These are phyloP conservation scores for Palloptera scutellata DNA, from an alignment of 2,888 invertebrate species.

Conservation along the genomic window DNA sequence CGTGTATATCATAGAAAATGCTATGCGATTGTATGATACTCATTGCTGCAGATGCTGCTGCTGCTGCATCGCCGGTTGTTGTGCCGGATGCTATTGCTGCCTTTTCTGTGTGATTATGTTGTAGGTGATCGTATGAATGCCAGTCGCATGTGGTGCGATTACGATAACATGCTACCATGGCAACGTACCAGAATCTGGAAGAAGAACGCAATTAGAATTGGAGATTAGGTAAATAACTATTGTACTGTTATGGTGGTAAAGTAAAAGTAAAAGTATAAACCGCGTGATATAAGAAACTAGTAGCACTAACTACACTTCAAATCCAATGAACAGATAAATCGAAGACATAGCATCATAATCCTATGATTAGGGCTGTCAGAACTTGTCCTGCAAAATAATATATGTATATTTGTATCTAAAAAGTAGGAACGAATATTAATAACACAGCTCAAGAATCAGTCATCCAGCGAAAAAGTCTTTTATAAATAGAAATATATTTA, in stretches of 20 bases:
- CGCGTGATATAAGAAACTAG: no score
- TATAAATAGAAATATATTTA: no score
- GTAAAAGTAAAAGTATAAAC: no score
- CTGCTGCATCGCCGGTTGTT: constrained; percentile 25
- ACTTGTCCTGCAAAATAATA: no score
- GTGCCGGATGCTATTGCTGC: constrained; percentile 12
- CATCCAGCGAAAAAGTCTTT: no score
- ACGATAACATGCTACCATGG: constrained; percentile 90
- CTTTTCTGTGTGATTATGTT: constrained; percentile 27
- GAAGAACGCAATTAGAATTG: constrained; percentile 5
- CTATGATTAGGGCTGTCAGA: no score
- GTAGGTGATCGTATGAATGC: constrained; percentile 73
- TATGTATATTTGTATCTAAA: no score
- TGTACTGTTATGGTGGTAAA: background rate
- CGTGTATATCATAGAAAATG: constrained; percentile 89
- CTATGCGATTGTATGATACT: constrained; percentile 41
- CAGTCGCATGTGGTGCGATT: constrained; percentile 82
- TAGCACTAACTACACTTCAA: no score
- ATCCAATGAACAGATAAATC: no score
- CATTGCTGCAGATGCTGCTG: constrained; percentile 28
- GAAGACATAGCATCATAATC: no score
- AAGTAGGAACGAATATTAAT: no score
- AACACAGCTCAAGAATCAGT: no score
- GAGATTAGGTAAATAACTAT: background rate
- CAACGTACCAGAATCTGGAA: constrained; percentile 93